These are phyloP conservation scores for Strigops habroptila DNA, from an alignment of 2,113 vertebrate species.

Conservation along the genomic window DNA sequence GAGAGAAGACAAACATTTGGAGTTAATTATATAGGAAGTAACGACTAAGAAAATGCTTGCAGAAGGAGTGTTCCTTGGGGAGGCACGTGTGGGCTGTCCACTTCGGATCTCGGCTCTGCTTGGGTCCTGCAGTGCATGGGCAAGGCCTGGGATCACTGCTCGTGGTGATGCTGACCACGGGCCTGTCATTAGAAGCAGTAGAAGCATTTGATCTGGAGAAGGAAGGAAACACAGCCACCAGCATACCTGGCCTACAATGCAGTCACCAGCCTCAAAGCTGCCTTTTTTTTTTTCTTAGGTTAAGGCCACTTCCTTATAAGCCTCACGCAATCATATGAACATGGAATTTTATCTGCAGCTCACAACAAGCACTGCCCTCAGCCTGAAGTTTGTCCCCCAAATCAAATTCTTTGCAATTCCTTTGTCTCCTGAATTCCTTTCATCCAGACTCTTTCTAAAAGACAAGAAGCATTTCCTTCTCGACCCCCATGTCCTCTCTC, in stretches of 20 bases:
- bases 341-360: conserved; percentile 39
- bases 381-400: conserved; percentile 14
- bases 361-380: conserved; percentile 13
- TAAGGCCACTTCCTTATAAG: conserved; percentile 49
- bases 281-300: background rate
- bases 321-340: conserved; percentile 36
- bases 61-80: background rate
- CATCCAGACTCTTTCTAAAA: background rate
- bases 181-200: background rate
- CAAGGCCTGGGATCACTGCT: background rate
- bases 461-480: background rate
- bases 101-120: background rate
- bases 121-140: background rate
- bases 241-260: conserved; percentile 34
- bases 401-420: background rate
- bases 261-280: conserved; percentile 20
- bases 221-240: background rate
- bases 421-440: conserved; percentile 33
- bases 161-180: background rate
- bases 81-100: background rate
- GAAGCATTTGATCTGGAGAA: background rate
- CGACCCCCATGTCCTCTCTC: background rate
- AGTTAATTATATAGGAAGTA: conserved; percentile 19
- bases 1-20: conserved; percentile 7
- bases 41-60: background rate